Conservation (phyloP, 2,113 vertebrate species). For the Corvus moneduloides region DNA sequence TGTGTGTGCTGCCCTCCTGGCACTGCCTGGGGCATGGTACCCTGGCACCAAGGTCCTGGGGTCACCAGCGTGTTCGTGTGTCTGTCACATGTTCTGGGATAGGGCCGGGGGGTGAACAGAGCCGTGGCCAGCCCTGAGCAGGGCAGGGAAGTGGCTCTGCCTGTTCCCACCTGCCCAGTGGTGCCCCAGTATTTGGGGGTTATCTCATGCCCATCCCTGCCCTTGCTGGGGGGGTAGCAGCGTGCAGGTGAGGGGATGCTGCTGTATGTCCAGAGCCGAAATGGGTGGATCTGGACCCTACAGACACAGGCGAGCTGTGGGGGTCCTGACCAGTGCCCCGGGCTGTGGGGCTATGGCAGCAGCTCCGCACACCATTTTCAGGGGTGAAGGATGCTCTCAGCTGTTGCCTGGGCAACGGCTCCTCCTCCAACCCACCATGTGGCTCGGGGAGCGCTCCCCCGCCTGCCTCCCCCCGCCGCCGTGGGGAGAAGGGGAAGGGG, state of each 20-base stretch:
- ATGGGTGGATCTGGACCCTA: background rate
- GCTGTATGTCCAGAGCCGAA: background rate
- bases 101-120: background rate
- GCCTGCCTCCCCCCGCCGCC: slow-evolving; percentile 29
- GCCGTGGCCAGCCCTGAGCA: background rate
- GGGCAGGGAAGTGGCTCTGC: background rate
- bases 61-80: rapidly evolving
- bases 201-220: background rate
- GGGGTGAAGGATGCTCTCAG: slow-evolving; percentile 59
- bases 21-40: background rate
- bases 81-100: rapidly evolving
- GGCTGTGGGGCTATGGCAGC: background rate
- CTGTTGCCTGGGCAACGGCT: slow-evolving; percentile 65
- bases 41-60: background rate
- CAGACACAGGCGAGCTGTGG: rapidly evolving
- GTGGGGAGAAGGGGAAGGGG: slow-evolving; percentile 39
- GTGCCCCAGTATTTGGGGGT: too few species aligned
- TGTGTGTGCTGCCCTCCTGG: background rate
- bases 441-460: slow-evolving; percentile 46
- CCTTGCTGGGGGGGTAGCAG: background rate
- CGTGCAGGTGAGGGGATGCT: rapidly evolving
- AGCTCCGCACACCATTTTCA: background rate
- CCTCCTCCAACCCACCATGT: slow-evolving; percentile 61
- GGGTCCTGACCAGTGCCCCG: background rate
- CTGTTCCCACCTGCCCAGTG: background rate